Evolutionary conservation across 2,113 vertebrate genomes (phyloP), one percentile per base, ranked within the genome.

Genomic region (Globicephala melas): DNA sequence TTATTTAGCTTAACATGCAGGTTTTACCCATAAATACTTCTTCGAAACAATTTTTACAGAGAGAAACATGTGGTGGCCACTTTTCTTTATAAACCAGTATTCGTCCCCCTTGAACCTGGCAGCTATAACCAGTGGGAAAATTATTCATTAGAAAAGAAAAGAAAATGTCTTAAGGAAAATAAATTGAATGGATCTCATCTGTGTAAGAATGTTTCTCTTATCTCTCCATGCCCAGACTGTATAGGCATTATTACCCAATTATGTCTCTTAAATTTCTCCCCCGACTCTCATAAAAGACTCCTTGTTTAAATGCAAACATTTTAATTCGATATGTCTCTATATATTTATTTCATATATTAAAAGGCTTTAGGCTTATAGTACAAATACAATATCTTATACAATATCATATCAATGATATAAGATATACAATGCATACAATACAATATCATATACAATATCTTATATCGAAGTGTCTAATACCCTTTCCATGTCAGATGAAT

Each of bases 231-330:
- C 28, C 62, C 82, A 86, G 68, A 18, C 62, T n/a, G 20, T 10
- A 1, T 1, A 31, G 63, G 28, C 63, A 74, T 68, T 83, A 84
- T 93, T 93, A 94, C 74, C 96, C 26, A 96, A 86, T 97, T 91
- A 93, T 15, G 9, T 25, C 89, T 68, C 77, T 71, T 13, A 80
- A 38, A 97, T 93, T 65, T 94, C 58, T 95, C 97, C 96, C 91
- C 12, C 15, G 95, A 71, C 68, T 89, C 96, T 70, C 74, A 74
- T 95, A 71, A 97, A 83, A 84, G 85, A 79, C 21, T 93, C 47
- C 62, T 53, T 67, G 47, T 89, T 95, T 94, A 97, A 97, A 97
- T 84, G 82, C 65, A 97, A 70, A 86, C 47, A 80, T 79, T 94
- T 95, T 91, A 96, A 92, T 97, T 85, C 23, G 36, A 44, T 71